Conservation (phyloP, 1,140 invertebrate genomes). For the Macrostomum lignano region DNA sequence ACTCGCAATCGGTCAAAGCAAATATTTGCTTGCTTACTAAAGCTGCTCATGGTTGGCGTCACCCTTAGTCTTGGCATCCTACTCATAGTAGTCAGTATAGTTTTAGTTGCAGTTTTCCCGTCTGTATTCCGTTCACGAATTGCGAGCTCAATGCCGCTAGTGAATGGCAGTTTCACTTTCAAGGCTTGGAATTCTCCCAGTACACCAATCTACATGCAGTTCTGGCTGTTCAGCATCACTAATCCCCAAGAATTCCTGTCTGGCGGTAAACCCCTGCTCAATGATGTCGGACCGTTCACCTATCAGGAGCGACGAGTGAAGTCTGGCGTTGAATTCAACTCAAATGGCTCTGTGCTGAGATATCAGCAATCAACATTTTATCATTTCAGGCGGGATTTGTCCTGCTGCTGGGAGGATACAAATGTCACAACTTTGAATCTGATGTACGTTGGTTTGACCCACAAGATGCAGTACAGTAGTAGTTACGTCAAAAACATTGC, state of each 20-base stretch:
- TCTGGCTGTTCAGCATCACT: constrained; percentile 51
- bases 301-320: constrained; percentile 22
- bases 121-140: no score
- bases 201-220: constrained; percentile 28
- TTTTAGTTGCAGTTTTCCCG: no score
- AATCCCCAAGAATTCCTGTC: constrained; percentile 59
- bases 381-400: constrained; percentile 11
- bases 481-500: constrained; percentile 8
- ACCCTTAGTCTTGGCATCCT: no score
- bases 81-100: no score
- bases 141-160: no score
- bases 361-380: constrained; percentile 15
- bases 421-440: constrained; percentile 23
- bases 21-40: no score
- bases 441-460: constrained; percentile 16
- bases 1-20: no score
- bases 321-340: constrained; percentile 15
- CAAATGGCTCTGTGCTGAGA: constrained; percentile 18
- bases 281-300: constrained; percentile 50
- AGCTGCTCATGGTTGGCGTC: no score
- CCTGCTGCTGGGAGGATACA: constrained; percentile 17
- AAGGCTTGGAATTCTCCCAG: constrained; percentile 24
- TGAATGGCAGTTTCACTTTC: constrained; percentile 15
- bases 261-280: constrained; percentile 42
- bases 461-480: constrained; percentile 12